Percentiles rank a stretch among this genome's conserved stretches.
phyloP scores from a whole-genome alignment of 2,888 invertebrate species.

The Cinara cedri region DNA sequence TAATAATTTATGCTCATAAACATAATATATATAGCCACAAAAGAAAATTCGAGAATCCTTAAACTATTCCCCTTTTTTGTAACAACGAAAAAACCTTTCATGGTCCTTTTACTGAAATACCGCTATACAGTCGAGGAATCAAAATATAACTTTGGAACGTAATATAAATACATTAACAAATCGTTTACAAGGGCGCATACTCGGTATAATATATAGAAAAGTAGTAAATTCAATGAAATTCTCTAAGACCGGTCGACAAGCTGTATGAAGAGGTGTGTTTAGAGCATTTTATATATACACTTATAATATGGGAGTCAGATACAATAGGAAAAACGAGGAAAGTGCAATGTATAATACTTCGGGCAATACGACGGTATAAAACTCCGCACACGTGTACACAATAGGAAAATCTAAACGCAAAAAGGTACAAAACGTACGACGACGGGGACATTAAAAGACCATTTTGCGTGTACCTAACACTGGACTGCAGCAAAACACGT shows the following conservation, averaged over 20 bases:
- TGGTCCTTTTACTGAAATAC: not conserved
- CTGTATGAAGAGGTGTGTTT: not conserved
- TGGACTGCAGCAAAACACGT: not conserved
- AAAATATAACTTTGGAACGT: constrained; percentile 18
- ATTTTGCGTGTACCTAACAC: constrained; percentile 15
- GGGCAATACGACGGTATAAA: not conserved
- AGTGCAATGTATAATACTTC: not conserved
- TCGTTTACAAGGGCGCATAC: not conserved
- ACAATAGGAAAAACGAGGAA: not conserved
- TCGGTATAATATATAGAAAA: too few relatives aligned
- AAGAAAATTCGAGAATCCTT: constrained; percentile 43
- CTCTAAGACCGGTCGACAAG: not conserved
- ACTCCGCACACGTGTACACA: not conserved
- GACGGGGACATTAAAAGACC: constrained; percentile 45
- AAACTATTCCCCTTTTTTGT: constrained; percentile 6
- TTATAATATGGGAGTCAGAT: not conserved
- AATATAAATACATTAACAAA: constrained; percentile 42
- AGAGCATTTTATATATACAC: not conserved
- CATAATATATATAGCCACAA: constrained; percentile 37
- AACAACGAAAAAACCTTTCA: not conserved
- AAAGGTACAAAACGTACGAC: constrained; percentile 36
- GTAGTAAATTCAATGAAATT: constrained; percentile 21
- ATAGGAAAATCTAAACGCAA: constrained; percentile 26
- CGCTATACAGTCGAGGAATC: not conserved
- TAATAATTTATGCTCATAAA: constrained; percentile 55